Evolutionary conservation across 1,140 invertebrate genomes (phyloP).

Genomic region (Helicoverpa armigera): DNA sequence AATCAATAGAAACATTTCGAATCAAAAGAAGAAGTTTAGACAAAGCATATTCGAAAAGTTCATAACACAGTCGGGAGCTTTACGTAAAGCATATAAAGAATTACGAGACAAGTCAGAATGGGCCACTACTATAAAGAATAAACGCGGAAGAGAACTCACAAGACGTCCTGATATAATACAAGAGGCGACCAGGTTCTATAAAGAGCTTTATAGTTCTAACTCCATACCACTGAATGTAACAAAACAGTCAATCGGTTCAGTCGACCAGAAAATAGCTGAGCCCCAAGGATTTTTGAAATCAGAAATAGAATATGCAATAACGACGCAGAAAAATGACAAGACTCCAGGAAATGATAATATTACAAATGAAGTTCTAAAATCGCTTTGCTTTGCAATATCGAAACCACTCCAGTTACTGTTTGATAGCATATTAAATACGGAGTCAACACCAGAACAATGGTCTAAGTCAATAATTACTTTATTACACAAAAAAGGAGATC

Average conservation of each 20-base stretch:
- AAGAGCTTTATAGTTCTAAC: not conserved
- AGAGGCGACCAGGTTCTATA: not conserved
- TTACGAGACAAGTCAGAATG: not conserved
- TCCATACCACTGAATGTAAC: too few relatives aligned
- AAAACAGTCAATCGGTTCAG: too few relatives aligned
- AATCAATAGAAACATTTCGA: conserved; percentile 36
- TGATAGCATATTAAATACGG: conserved; percentile 55
- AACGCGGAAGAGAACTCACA: not conserved
- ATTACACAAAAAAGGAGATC: conserved; percentile 59
- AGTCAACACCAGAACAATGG: conserved; percentile 55
- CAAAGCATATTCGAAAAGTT: not conserved
- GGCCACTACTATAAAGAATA: not conserved
- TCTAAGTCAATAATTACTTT: conserved; percentile 56
- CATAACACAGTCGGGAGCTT: not conserved
- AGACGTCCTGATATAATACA: not conserved
- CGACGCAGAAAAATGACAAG: not conserved
- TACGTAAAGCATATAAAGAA: not conserved
- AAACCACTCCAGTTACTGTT: conserved; percentile 42
- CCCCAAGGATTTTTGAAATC: not conserved
- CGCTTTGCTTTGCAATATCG: conserved; percentile 7
- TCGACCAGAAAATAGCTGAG: too few relatives aligned
- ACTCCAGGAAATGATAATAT: not conserved
- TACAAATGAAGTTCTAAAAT: conserved; percentile 25
- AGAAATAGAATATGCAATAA: not conserved
- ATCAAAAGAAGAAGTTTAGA: not conserved